Evolutionary conservation across 2,888 invertebrate species (phyloP).

Genomic region (Papilio gigon): DNA sequence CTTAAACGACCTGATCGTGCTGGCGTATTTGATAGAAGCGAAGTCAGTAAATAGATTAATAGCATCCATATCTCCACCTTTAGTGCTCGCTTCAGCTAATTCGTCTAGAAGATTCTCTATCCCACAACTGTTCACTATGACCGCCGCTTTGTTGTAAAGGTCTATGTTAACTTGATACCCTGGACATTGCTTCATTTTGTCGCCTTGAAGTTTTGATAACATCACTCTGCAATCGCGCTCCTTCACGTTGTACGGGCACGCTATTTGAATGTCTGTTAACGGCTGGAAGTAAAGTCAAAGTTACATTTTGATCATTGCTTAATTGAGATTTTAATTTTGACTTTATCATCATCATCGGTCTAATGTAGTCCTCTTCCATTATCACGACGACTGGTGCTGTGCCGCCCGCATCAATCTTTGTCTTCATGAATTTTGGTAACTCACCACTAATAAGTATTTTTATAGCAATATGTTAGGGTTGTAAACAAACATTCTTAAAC

Average conservation of each 20-base stretch:
- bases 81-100: not conserved
- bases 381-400: too few species aligned
- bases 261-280: conserved; percentile 4
- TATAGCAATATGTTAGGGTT: not conserved
- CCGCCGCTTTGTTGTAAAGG: not conserved
- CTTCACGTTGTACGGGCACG: not conserved
- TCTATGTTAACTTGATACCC: not conserved
- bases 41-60: conserved; percentile 6
- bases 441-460: too few species aligned
- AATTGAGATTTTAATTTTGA: too few species aligned
- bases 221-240: not conserved
- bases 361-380: too few species aligned
- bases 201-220: not conserved
- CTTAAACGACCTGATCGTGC: not conserved
- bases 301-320: too few species aligned
- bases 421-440: too few species aligned
- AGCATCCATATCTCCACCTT: not conserved
- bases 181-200: conserved; percentile 1
- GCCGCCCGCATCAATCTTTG: too few species aligned
- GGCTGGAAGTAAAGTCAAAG: not conserved
- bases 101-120: conserved; percentile 10
- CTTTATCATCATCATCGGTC: too few species aligned
- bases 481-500: not conserved
- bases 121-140: conserved; percentile 1
- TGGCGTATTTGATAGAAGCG: not conserved